Conservation (phyloP, 1,140 invertebrate genomes). For the Bombus difficillimus region DNA sequence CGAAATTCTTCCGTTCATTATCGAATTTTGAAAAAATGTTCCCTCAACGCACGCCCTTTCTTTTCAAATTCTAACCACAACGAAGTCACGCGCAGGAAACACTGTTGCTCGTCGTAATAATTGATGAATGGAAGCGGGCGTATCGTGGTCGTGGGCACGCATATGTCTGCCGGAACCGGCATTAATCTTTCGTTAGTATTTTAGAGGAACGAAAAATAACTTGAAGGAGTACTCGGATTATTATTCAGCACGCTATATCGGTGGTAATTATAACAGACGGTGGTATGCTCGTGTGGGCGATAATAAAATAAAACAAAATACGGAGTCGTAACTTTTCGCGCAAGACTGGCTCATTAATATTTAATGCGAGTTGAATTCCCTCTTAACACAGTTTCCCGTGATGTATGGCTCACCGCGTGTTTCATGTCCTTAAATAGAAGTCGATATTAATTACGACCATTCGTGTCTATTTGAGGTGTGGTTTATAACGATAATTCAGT, state of each 20-base stretch:
- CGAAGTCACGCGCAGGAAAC: neutral
- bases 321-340: neutral
- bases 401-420: neutral
- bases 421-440: neutral
- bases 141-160: slow-evolving; percentile 12
- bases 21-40: neutral
- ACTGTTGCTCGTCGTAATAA: slow-evolving; percentile 42
- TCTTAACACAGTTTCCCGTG: slow-evolving; percentile 14
- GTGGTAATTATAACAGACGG: slow-evolving; percentile 55
- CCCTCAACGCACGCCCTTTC: neutral
- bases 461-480: neutral
- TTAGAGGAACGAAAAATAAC: slow-evolving; percentile 35
- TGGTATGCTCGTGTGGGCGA: neutral
- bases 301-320: slow-evolving; percentile 17
- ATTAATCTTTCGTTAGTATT: slow-evolving; percentile 58
- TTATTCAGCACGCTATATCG: slow-evolving; percentile 48
- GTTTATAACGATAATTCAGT: neutral
- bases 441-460: slow-evolving; percentile 31
- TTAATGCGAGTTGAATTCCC: slow-evolving; percentile 32
- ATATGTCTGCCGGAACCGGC: slow-evolving; percentile 32
- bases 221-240: slow-evolving; percentile 45
- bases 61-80: neutral
- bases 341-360: slow-evolving; percentile 17
- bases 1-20: neutral
- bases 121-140: slow-evolving; percentile 55